Evolutionary conservation across 2,797 vertebrate species (phyloP).

Genomic region (Phaenicophaeus curvirostris): DNA sequence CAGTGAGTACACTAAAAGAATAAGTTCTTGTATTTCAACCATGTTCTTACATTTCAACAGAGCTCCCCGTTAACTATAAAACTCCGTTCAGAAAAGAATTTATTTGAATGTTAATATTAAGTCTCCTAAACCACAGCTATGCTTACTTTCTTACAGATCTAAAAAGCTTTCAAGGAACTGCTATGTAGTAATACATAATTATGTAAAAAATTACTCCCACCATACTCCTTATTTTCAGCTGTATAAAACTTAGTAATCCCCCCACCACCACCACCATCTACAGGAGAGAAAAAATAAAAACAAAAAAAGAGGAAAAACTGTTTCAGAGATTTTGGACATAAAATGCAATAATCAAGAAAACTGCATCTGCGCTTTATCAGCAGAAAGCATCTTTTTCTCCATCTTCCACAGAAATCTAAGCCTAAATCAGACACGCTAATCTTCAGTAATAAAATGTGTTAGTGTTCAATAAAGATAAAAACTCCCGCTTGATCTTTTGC

Average conservation of each 20-base stretch:
- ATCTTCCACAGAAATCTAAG: neutral
- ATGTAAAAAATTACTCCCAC: neutral
- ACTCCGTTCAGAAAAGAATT: neutral
- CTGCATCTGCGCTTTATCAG: neutral
- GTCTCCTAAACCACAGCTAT: neutral
- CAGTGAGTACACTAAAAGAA: neutral
- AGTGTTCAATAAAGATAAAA: neutral
- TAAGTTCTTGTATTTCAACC: neutral
- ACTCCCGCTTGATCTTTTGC: neutral
- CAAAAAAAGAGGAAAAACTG: neutral
- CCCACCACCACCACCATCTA: neutral
- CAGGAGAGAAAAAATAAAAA: rapidly evolving
- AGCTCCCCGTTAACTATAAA: neutral
- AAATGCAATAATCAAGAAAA: neutral
- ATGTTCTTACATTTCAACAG: neutral
- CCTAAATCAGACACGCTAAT: neutral
- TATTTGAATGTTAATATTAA: neutral
- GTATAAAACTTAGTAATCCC: neutral
- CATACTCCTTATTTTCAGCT: neutral
- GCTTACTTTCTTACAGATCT: neutral
- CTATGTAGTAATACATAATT: neutral
- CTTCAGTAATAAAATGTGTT: neutral
- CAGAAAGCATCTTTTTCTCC: neutral
- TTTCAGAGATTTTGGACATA: neutral
- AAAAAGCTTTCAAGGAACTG: neutral